Evolutionary conservation across 2,797 vertebrate species (phyloP).

Genomic region (Pantherophis alleghaniensis): DNA sequence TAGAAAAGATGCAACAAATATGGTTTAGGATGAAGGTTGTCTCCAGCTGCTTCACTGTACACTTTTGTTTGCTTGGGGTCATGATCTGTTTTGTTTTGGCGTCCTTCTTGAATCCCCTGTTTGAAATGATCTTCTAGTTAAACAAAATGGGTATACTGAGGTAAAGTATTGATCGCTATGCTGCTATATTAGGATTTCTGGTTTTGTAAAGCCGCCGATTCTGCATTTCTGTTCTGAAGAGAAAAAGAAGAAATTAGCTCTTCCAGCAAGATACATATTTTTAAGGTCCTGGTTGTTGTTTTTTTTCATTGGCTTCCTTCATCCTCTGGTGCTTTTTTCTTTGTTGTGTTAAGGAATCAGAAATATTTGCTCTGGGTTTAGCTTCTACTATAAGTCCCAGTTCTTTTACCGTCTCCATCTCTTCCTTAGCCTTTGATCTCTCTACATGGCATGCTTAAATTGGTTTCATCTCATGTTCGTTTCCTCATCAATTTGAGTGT

Average conservation of each 20-base stretch:
- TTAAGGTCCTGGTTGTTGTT: slow-evolving; percentile 60
- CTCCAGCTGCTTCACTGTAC: background rate
- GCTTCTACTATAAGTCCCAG: slow-evolving; percentile 52
- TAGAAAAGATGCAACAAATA: background rate
- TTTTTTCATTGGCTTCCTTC: slow-evolving; percentile 63
- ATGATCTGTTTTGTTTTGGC: slow-evolving; percentile 33
- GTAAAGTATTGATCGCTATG: slow-evolving; percentile 56
- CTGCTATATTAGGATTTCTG: slow-evolving; percentile 66
- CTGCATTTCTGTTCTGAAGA: slow-evolving; percentile 61
- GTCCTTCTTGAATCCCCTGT: background rate
- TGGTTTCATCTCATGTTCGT: background rate
- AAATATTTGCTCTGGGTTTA: slow-evolving; percentile 58
- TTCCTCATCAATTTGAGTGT: background rate
- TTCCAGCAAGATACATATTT: slow-evolving; percentile 64
- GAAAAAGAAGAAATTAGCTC: slow-evolving; percentile 65
- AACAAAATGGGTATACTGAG: slow-evolving; percentile 61
- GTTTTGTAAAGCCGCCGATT: slow-evolving; percentile 62
- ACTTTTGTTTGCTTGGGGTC: slow-evolving; percentile 35
- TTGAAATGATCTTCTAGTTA: slow-evolving; percentile 53
- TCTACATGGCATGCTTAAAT: background rate
- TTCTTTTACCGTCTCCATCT: slow-evolving; percentile 46
- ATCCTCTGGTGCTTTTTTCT: too few species aligned
- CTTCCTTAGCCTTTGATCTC: slow-evolving; percentile 26
- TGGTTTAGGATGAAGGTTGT: background rate
- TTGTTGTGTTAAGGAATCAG: slow-evolving; percentile 41